Percentiles rank a stretch among this genome's conserved stretches.
phyloP scores from a whole-genome alignment of 1,140 invertebrate genomes.

The Arctopsyche grandis region DNA sequence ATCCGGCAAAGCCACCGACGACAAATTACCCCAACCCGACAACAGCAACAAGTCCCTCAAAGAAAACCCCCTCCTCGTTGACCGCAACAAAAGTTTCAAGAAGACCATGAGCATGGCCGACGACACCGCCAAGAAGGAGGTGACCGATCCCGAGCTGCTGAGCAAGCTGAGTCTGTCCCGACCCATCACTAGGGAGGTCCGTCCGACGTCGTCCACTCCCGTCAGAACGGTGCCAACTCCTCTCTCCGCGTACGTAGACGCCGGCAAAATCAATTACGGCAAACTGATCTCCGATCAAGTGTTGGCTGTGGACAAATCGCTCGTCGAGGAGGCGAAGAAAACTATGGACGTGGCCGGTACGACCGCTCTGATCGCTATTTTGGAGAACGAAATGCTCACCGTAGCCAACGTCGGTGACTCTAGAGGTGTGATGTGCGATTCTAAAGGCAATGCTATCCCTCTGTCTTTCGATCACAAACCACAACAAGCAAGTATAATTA shows the following conservation, averaged over 20 bases:
- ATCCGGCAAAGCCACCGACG: conserved; percentile 64
- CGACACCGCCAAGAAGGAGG: conserved; percentile 67
- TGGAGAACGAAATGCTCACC: conserved; percentile 83
- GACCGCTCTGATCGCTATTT: conserved; percentile 88
- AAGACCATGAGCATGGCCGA: conserved; percentile 72
- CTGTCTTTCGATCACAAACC: conserved; percentile 97
- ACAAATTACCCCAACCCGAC: conserved; percentile 44
- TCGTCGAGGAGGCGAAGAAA: conserved; percentile 83
- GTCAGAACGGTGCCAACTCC: conserved; percentile 60
- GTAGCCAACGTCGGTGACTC: conserved; percentile 98
- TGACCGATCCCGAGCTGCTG: conserved; percentile 76
- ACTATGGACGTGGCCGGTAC: conserved; percentile 91
- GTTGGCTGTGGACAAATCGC: conserved; percentile 78
- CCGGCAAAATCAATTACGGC: conserved; percentile 80
- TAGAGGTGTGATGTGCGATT: conserved; percentile 93
- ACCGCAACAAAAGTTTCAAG: conserved; percentile 73
- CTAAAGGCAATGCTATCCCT: conserved; percentile 87
- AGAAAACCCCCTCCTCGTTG: conserved; percentile 59
- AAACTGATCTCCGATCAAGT: conserved; percentile 88
- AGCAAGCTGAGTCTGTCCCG: conserved; percentile 72
- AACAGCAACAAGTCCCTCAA: conserved; percentile 55
- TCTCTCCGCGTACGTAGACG: conserved; percentile 72
- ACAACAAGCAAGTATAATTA: conserved; percentile 76
- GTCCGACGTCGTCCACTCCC: conserved; percentile 35
- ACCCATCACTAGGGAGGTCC: conserved; percentile 68